Percentiles rank a stretch among this genome's conserved stretches.
Evolutionary conservation across 1,140 invertebrate genomes (phyloP).

Genomic region (Panonychus citri): DNA sequence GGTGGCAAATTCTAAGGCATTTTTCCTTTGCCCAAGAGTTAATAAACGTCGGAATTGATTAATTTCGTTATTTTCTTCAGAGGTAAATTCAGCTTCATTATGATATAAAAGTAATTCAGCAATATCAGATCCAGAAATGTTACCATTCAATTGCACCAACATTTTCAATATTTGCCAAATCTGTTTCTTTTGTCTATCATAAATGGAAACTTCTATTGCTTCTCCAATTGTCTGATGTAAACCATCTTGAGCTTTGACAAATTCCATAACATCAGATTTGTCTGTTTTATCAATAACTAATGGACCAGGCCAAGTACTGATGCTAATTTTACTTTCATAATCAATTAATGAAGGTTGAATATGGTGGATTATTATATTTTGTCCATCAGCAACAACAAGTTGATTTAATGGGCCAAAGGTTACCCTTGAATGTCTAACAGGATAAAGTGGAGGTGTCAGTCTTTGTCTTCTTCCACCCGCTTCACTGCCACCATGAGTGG

Average conservation of each 20-base stretch:
- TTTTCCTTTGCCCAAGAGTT: slow-evolving; percentile 4
- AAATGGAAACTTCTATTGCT: background rate
- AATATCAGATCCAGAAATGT: slow-evolving; percentile 5
- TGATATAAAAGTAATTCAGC: slow-evolving; percentile 3
- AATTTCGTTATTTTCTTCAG: background rate
- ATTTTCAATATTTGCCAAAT: slow-evolving; percentile 8
- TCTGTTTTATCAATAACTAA: background rate
- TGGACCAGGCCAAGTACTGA: slow-evolving; percentile 4
- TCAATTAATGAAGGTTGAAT: background rate
- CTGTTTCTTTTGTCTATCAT: slow-evolving; percentile 5
- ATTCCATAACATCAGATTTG: background rate
- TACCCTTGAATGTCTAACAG: background rate
- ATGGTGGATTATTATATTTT: background rate
- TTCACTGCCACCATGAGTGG: background rate
- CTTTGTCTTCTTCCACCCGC: background rate
- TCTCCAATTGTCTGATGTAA: background rate
- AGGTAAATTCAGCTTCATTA: background rate
- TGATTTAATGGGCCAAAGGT: background rate
- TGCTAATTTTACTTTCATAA: background rate
- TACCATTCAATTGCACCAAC: slow-evolving; percentile 7
- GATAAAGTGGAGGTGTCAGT: background rate
- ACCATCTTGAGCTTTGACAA: background rate
- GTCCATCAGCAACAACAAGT: background rate
- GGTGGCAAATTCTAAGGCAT: slow-evolving; percentile 5
- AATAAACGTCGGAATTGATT: background rate